phyloP scores from a whole-genome alignment of 2,113 vertebrate species.

The Phrynosoma blainvillii region DNA sequence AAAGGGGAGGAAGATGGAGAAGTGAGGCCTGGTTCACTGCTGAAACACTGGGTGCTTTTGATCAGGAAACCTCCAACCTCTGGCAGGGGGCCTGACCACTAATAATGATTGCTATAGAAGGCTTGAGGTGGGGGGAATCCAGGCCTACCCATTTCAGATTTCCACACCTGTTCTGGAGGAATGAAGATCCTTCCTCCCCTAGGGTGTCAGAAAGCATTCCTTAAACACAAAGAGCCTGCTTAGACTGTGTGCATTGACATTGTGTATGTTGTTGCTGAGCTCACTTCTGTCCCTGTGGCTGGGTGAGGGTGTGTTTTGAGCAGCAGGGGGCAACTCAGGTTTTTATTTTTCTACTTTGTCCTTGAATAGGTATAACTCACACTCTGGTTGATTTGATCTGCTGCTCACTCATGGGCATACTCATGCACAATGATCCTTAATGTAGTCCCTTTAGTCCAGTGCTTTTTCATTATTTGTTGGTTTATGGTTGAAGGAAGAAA shows the following conservation, averaged over 20 bases:
- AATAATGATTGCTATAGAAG: too few species aligned
- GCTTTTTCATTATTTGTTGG: not conserved
- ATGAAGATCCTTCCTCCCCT: not conserved
- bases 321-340: not conserved
- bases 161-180: not conserved
- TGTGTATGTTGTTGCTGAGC: not conserved
- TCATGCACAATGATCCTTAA: not conserved
- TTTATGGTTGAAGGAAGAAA: constrained; percentile 61
- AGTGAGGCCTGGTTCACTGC: too few species aligned
- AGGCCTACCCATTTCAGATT: too few species aligned
- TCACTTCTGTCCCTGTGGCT: not conserved
- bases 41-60: too few species aligned
- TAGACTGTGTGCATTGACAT: not conserved
- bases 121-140: too few species aligned
- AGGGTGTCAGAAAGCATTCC: not conserved
- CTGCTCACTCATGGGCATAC: not conserved
- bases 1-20: too few species aligned
- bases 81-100: too few species aligned
- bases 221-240: not conserved
- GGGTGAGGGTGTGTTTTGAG: not conserved
- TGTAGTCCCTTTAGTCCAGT: not conserved
- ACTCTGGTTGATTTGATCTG: not conserved
- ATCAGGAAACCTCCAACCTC: too few species aligned
- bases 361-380: not conserved
- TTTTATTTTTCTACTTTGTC: not conserved